These are phyloP conservation scores for Drosophila erecta DNA, from an alignment of 1,140 invertebrate species.

Conservation along the genomic window DNA sequence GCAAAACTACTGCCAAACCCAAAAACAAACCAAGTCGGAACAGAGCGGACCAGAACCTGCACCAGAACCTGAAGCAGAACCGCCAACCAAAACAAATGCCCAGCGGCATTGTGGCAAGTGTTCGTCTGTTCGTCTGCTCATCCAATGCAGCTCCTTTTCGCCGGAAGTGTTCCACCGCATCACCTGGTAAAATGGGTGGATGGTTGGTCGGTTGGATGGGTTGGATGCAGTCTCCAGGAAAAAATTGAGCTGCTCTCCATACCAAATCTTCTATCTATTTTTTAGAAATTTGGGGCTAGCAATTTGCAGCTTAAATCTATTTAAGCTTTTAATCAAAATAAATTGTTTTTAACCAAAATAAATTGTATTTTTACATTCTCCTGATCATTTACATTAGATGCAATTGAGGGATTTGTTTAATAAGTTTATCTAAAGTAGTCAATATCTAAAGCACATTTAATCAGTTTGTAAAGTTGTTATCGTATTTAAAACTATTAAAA, in stretches of 20 bases:
- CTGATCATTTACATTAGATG: too few species aligned
- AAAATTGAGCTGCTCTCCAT: neutral
- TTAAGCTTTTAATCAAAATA: too few species aligned
- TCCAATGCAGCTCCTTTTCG: slow-evolving; percentile 11
- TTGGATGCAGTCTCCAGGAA: neutral
- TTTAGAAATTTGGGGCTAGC: too few species aligned
- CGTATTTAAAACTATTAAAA: too few species aligned
- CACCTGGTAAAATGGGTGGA: neutral
- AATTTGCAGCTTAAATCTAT: too few species aligned
- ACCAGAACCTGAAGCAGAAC: slow-evolving; percentile 29
- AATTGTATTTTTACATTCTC: too few species aligned
- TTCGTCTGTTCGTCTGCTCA: slow-evolving; percentile 12
- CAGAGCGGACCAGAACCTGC: slow-evolving; percentile 1
- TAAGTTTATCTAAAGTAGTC: too few species aligned
- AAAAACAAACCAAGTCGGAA: slow-evolving; percentile 15
- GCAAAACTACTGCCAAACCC: slow-evolving; percentile 13
- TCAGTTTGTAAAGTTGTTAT: too few species aligned
- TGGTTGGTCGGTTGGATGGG: neutral
- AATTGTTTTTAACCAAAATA: too few species aligned
- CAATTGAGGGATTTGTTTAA: too few species aligned
- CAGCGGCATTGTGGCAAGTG: slow-evolving; percentile 22
- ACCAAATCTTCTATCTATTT: too few species aligned
- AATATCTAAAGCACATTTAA: too few species aligned
- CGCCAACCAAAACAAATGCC: slow-evolving; percentile 48
- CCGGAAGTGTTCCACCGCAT: slow-evolving; percentile 10